A percentile compares a stretch with the other conserved stretches of the same genome.
phyloP scores from a whole-genome alignment of 2,113 vertebrate genomes.

The Oreochromis tanganicae region DNA sequence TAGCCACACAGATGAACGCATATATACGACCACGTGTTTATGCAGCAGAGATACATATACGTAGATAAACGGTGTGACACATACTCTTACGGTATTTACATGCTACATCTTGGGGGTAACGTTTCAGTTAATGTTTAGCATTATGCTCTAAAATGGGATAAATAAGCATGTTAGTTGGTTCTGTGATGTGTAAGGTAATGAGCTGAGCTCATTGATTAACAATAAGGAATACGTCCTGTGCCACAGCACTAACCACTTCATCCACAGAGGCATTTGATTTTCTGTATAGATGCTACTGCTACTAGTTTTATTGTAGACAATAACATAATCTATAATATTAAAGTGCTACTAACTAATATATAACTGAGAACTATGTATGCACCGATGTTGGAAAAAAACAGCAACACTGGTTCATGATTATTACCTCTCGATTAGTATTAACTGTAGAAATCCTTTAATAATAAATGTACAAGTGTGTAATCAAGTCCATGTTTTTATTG shows the following conservation, averaged over 20 bases:
- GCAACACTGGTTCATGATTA: neutral
- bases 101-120: neutral
- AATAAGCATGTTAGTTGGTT: neutral
- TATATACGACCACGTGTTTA: neutral
- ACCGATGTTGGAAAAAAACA: neutral
- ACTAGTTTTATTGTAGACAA: slow-evolving; percentile 2
- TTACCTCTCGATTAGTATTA: neutral
- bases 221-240: neutral
- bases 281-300: neutral
- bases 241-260: neutral
- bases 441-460: neutral
- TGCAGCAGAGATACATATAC: neutral
- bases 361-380: neutral
- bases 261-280: neutral
- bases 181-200: neutral
- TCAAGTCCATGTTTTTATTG: neutral
- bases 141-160: neutral
- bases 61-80: neutral
- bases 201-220: slow-evolving; percentile 16
- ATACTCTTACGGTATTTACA: neutral
- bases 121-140: neutral
- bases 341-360: neutral
- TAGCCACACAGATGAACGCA: neutral
- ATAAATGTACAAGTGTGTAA: neutral
- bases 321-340: neutral